Evolutionary conservation across 2,797 vertebrate genomes (phyloP), one percentile per base, ranked within the genome.

Genomic region (Lacerta viridis): DNA sequence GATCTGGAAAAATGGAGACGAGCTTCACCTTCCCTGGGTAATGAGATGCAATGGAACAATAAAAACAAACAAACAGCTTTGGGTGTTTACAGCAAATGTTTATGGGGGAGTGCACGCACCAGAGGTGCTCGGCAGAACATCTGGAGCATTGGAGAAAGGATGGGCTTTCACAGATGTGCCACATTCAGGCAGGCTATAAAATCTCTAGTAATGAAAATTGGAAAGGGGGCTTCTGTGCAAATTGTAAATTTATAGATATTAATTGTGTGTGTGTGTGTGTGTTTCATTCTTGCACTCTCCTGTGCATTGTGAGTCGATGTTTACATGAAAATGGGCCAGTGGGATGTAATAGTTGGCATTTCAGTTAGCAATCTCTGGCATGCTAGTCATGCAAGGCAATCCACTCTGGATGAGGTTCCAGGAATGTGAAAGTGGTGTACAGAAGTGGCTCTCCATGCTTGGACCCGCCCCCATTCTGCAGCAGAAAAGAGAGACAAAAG

Each of bases 61-160:
- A 97, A 97, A 97, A 97, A 96, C 97, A 96, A 97, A 97, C 95
- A 96, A 97, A 97, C 95, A 96, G 95, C 95, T 96, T 95, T 97
- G 96, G 95, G 95, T 97, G 95, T 97, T 97, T 96, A 96, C 96
- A 97, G 94, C 96, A 96, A 97, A 96, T 96, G 96, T 96, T 96
- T 96, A 95, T 92, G 94, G 95, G 92, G 93, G 92, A 68, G 79
- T 90, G 79, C 81, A 68, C 36, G 88, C 97, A 95, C 93, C 96
- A 96, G 96, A 96, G 97, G 96, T 97, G 95, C 93, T 96, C 92
- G 93, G 93, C 93, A 92, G 95, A 97, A 97, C 97, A 97, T 97
- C 97, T 97, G 97, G 97, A 97, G 95, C 11, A 87, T 92, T 94
- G 94, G 95, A 90, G 96, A 97, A 96, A 27, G 90, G 94, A 95